phyloP scores from a whole-genome alignment of 2,888 invertebrate species.

The Drosophila barbarae region DNA sequence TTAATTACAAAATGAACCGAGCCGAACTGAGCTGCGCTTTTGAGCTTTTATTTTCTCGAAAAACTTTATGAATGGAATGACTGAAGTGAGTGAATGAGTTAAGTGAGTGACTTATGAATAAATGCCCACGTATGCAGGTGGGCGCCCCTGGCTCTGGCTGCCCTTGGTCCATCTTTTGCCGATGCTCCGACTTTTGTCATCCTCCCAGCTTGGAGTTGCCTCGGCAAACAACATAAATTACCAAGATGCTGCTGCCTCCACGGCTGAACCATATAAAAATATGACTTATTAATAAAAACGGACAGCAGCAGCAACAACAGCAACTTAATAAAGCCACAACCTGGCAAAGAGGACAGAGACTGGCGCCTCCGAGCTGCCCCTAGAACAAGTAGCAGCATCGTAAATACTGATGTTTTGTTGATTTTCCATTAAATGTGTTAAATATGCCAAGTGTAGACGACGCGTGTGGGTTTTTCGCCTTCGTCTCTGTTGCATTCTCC shows the following conservation, averaged over 20 bases:
- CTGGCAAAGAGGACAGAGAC: slow-evolving; percentile 23
- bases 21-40: slow-evolving; percentile 18
- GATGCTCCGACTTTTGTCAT: slow-evolving; percentile 61
- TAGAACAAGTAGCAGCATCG: slow-evolving; percentile 47
- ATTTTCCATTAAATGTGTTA: slow-evolving; percentile 74
- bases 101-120: slow-evolving; percentile 52
- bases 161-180: slow-evolving; percentile 41
- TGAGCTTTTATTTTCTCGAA: slow-evolving; percentile 50
- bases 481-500: slow-evolving; percentile 16
- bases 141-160: slow-evolving; percentile 34
- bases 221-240: slow-evolving; percentile 64
- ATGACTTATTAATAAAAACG: slow-evolving; percentile 75
- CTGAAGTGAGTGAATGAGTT: slow-evolving; percentile 44
- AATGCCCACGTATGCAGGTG: slow-evolving; percentile 38
- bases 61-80: slow-evolving; percentile 66
- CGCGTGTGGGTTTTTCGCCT: slow-evolving; percentile 67
- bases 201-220: slow-evolving; percentile 43
- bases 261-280: slow-evolving; percentile 61
- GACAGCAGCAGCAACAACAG: slow-evolving; percentile 57
- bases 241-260: slow-evolving; percentile 33
- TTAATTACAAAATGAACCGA: slow-evolving; percentile 61
- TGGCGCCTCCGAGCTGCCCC: slow-evolving; percentile 52
- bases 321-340: slow-evolving; percentile 72
- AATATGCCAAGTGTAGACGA: slow-evolving; percentile 66
- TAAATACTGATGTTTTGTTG: slow-evolving; percentile 72